Evolutionary conservation across 2,888 invertebrate species (phyloP), one percentile per base, ranked within the genome.

Genomic region (Diloba caeruleocephala): DNA sequence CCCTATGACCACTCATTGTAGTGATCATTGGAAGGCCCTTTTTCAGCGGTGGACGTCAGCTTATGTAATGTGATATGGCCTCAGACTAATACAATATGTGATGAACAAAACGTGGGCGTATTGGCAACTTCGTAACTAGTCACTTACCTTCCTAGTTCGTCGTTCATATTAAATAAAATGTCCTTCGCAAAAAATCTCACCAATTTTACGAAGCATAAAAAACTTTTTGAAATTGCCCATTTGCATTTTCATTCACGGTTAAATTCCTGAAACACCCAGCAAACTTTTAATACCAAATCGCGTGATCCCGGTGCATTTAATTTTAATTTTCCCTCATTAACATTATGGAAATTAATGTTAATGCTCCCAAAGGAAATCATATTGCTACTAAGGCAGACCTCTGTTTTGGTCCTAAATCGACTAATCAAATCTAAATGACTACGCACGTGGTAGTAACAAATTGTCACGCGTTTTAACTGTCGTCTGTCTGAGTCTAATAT

Each of bases 301-400:
- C 64, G 61, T 64, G 64, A 29, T 38, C 5, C 29, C 42, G 44
- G 38, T 60, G 56, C 48, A 64, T 64, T 64, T 37, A 64, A 61
- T 44, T 56, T 36, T 12, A 50, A 64, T 66, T 51, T 66, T 66
- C 21, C 8, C 10, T 25, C 17, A 25, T 58, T 58, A 44, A 13
- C 17, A 8, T 46, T 62, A 44, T 25, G 42, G 34, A 34, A 39
- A 28, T 26, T 32, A 56, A 28, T 33, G 9, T 38, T 25, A 44
- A 37, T 31, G 42, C 29, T 23, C 48, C 26, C 32, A 39, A 39
- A 43, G 43, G 15, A 39, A 43, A 46, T 14, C 19, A 1, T 8
- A 41, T 36, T 3, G 15, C 13, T 52, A 6, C 10, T 36, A 25
- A 39, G 42, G 19, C 13, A 28, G 26, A 39, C 14, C 13, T 36